Percentiles rank a stretch among this genome's conserved stretches.
Conservation (phyloP, 2,888 invertebrate species). For the Drosophila tanythrix region DNA sequence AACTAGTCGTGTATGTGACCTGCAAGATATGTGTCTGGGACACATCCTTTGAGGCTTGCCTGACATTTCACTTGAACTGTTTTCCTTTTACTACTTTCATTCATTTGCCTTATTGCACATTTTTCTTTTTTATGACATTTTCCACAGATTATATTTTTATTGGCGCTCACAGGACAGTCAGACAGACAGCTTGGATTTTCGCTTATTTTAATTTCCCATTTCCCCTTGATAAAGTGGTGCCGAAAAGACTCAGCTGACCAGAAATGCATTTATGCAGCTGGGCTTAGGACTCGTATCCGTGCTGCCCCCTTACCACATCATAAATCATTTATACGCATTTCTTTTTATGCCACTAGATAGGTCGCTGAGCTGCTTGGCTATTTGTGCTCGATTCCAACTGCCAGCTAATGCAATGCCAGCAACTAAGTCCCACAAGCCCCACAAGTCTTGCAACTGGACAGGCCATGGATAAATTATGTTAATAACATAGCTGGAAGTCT, state of each 20-base stretch:
- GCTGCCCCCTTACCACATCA: conserved; percentile 40
- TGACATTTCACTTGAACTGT: conserved; percentile 42
- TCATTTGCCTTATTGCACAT: conserved; percentile 33
- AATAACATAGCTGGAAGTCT: conserved; percentile 58
- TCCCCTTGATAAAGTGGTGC: conserved; percentile 31
- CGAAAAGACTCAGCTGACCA: conserved; percentile 28
- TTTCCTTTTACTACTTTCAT: conserved; percentile 33
- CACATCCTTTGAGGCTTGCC: conserved; percentile 24
- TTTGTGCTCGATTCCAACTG: conserved; percentile 31
- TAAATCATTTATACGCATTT: conserved; percentile 74
- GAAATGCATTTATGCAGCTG: conserved; percentile 56
- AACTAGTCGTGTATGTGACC: conserved; percentile 48
- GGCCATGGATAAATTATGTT: conserved; percentile 73
- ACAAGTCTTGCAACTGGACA: conserved; percentile 29
- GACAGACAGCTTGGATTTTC: neutral
- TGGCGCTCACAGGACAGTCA: neutral
- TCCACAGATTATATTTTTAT: conserved; percentile 23
- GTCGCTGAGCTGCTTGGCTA: conserved; percentile 40
- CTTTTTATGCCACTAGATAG: conserved; percentile 65
- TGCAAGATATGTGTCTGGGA: conserved; percentile 37
- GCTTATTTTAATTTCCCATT: conserved; percentile 13
- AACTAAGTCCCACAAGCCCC: conserved; percentile 43
- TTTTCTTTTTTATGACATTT: conserved; percentile 25
- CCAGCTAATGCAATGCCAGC: conserved; percentile 43
- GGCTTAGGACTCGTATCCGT: conserved; percentile 1